Base-by-base conservation (phyloP, 2,113 vertebrate genomes). In the Ictalurus punctatus region DNA sequence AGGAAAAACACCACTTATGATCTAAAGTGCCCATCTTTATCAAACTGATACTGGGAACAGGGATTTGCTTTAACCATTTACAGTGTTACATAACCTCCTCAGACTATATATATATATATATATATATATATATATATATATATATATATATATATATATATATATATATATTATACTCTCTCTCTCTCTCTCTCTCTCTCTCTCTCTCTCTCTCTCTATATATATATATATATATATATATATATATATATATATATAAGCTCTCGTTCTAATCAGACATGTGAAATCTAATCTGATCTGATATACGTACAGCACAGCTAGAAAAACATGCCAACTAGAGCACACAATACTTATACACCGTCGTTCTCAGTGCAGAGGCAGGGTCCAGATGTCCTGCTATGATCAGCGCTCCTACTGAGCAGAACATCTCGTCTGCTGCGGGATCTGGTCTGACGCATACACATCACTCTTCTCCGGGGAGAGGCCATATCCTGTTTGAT, bases 351-450 rank as follows among this genome's bases (percentile, higher is more conserved):
- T 69, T 73, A n/a, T 56, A 27, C 63, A 44, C n/a, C 25, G 9
- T 34, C 85, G 23, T 78, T 59, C 27, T 30, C 52, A 30, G 56
- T 44, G 78, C 67, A 40, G 79, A 74, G 67, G 30, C 40, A 61
- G 88, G 80, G 69, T 30, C 85, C 93, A 94, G 93, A 94, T 92
- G 93, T 86, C 56, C 58, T 88, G 87, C 86, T 69, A 2, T 58
- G 65, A 84, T 56, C 79, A 17, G 82, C 76, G 59, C 25, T 83
- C 48, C 80, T 90, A 81, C 90, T 90, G 61, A 86, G 58, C 61
- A 90, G 92, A 93, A 91, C 69, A 58, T 92, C 84, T 91, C 92
- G 92, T 94, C 92, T 92, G 92, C 78, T 92, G 54, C 59, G 25
- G 44, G 27, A 76, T 81, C n/a, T 79, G n/a, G 74, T 86, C 80